Evolutionary conservation across 2,113 vertebrate genomes (phyloP), one percentile per base, ranked within the genome.

Genomic region (Piaya cayana): DNA sequence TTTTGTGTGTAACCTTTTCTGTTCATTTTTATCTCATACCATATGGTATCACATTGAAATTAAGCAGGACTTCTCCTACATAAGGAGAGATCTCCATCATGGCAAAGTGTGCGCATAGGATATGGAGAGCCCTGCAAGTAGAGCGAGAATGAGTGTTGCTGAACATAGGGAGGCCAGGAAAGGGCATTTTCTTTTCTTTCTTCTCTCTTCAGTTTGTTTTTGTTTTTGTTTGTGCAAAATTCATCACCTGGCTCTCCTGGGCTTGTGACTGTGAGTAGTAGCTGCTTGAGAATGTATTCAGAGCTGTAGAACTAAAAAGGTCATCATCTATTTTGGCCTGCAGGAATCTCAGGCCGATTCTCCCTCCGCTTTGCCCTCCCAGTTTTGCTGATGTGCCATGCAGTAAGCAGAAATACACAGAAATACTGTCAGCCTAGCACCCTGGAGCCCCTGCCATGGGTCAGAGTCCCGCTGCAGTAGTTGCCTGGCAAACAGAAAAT

Each of bases 1-100:
- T 92, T 78, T 72, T 53, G 71, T 79, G 70, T 93, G 91, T 97
- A 96, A 95, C 96, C 96, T 97, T 94, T 95, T 81, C 84, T 78
- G 45, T 92, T 93, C 58, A 8, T 59, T 97, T 97, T 88, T 86
- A 65, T 88, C n/a, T n/a, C 96, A 80, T 84, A 59, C 96, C 96
- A 91, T 96, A 95, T 97, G 97, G 89, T 78, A 72, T 91, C 75
- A 32, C 72, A 60, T 0, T 86, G 92, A 93, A 97, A 89, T 91
- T 95, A 93, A 90, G 71, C 64, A 13, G 62, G 88, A 70, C 63
- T 96, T 96, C 90, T 86, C 84, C 94, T 96, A 76, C 45, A 37
- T 64, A 42, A 63, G 60, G 26, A 75, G 83, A 91, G 55, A 94
- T 42, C 59, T 88, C 55, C 71, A 60, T 37, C 56, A 37, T 27